Evolutionary conservation across 1,140 invertebrate genomes (phyloP).

Genomic region (Anastrepha obliqua): DNA sequence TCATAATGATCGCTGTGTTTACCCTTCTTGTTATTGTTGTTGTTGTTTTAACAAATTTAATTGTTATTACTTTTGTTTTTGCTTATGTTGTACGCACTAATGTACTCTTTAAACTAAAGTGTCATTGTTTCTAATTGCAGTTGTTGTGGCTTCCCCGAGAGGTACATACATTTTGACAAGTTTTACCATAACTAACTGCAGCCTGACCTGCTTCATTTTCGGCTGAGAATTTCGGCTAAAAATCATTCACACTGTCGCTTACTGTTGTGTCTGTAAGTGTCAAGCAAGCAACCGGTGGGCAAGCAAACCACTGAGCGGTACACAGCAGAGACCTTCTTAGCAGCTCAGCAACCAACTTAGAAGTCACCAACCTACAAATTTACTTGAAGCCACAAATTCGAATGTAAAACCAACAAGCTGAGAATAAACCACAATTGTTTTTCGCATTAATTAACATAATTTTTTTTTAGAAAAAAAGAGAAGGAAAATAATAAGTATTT

Average conservation of each 20-base stretch:
- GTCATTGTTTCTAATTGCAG: neutral
- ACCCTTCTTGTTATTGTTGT: neutral
- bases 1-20: neutral
- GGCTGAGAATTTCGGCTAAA: conserved; percentile 6
- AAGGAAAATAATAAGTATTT: neutral
- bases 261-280: neutral
- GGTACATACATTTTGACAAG: neutral
- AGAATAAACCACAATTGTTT: neutral
- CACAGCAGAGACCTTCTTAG: neutral
- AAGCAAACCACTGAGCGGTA: neutral
- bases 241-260: neutral
- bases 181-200: conserved; percentile 2
- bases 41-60: neutral
- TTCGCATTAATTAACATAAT: conserved; percentile 7
- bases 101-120: neutral
- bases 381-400: neutral
- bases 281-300: neutral
- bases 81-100: neutral
- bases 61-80: neutral
- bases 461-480: neutral
- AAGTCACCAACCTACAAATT: conserved; percentile 22
- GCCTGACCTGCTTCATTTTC: neutral
- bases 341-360: neutral
- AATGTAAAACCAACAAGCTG: neutral
- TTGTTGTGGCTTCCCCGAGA: neutral